Percentiles rank a stretch among this genome's conserved stretches.
Conservation (phyloP, 2,888 invertebrate genomes). For the Aleiodes alternator region DNA sequence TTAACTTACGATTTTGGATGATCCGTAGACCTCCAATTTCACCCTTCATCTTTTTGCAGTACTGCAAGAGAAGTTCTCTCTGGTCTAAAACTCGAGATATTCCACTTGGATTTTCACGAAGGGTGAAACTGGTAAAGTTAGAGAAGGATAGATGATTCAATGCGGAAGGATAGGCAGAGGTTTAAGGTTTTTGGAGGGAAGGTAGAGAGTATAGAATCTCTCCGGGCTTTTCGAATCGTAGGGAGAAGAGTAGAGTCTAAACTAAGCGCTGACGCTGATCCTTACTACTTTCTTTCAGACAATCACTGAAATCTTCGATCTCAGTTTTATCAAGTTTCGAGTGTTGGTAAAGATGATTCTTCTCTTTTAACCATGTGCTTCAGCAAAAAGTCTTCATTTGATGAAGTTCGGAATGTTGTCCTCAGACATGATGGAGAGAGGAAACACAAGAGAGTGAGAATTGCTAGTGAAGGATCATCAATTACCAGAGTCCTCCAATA, state of each 20-base stretch:
- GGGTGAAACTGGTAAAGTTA: conserved; percentile 34
- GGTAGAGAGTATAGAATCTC: conserved; percentile 52
- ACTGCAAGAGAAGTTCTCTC: not conserved
- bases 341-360: conserved; percentile 62
- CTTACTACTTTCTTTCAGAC: conserved; percentile 64
- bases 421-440: conserved; percentile 1
- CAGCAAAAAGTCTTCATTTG: conserved; percentile 37
- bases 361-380: conserved; percentile 1
- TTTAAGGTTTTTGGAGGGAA: conserved; percentile 70
- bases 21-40: conserved; percentile 56
- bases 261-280: conserved; percentile 72
- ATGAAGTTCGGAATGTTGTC: conserved; percentile 37
- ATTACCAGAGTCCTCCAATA: conserved; percentile 4
- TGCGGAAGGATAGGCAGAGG: conserved; percentile 61
- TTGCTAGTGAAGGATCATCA: conserved; percentile 33
- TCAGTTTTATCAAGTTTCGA: conserved; percentile 73
- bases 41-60: conserved; percentile 51
- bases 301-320: conserved; percentile 63
- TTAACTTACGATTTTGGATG: conserved; percentile 71
- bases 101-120: conserved; percentile 40
- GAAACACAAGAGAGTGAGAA: conserved; percentile 7
- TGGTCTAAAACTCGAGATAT: conserved; percentile 27
- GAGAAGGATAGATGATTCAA: conserved; percentile 49
- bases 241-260: conserved; percentile 68
- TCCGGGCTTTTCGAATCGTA: conserved; percentile 64